Percentiles rank a stretch among this genome's conserved stretches.
These are phyloP conservation scores for Rutpela maculata DNA, from an alignment of 2,888 invertebrate genomes.

Conservation along the genomic window DNA sequence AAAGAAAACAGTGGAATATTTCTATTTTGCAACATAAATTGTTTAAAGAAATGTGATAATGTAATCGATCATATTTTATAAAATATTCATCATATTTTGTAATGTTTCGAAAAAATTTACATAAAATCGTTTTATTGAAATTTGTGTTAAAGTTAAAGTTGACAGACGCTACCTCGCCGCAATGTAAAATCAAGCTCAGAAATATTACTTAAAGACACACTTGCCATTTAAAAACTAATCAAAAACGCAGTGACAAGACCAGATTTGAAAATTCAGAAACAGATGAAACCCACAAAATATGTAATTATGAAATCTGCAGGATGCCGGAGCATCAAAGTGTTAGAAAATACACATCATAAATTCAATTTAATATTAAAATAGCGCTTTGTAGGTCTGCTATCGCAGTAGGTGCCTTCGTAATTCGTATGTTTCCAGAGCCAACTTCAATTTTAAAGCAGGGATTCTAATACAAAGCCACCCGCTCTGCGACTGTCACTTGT, in stretches of 20 bases:
- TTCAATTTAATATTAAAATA: conserved; percentile 71
- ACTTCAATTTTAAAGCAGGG: conserved; percentile 63
- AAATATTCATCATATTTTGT: too few species aligned
- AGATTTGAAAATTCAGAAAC: conserved; percentile 60
- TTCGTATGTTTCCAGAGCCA: conserved; percentile 59
- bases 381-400: conserved; percentile 67
- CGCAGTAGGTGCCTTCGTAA: conserved; percentile 64
- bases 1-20: too few species aligned
- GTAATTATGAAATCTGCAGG: conserved; percentile 72
- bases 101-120: too few species aligned
- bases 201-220: neutral
- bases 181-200: too few species aligned
- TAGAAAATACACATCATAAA: conserved; percentile 70
- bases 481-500: conserved; percentile 62
- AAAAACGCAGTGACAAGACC: conserved; percentile 48
- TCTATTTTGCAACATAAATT: too few species aligned
- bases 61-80: too few species aligned
- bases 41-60: too few species aligned
- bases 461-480: conserved; percentile 58
- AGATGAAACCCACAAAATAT: conserved; percentile 61
- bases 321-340: conserved; percentile 71
- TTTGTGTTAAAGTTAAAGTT: too few species aligned
- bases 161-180: too few species aligned
- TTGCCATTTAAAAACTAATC: conserved; percentile 9
- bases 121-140: too few species aligned